phyloP scores from a whole-genome alignment of 2,888 invertebrate genomes.

The Caradrina kadenii region DNA sequence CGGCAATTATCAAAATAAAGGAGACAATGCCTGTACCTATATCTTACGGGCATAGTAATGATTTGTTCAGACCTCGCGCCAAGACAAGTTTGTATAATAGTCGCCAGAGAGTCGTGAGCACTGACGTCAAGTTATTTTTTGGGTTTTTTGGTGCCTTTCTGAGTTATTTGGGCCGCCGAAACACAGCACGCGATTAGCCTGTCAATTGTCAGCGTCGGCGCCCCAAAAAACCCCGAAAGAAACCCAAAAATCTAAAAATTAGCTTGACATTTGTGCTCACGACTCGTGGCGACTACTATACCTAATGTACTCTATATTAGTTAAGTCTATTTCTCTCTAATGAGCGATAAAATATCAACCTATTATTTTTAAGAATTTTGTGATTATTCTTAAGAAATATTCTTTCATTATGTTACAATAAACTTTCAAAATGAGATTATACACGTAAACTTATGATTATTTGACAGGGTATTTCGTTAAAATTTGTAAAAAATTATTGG shows the following conservation, averaged over 20 bases:
- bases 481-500: constrained; percentile 1
- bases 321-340: constrained; percentile 14
- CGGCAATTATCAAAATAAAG: background rate
- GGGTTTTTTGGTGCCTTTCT: too few relatives aligned
- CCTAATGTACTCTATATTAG: background rate
- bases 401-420: constrained; percentile 8
- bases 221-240: too few relatives aligned
- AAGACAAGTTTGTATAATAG: constrained; percentile 13
- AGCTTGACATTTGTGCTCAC: too few relatives aligned
- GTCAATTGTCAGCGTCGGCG: too few relatives aligned
- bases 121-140: too few relatives aligned
- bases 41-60: constrained; percentile 2
- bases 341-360: constrained; percentile 23
- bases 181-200: too few relatives aligned
- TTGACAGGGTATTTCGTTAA: background rate
- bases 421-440: constrained; percentile 24
- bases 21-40: background rate
- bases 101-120: too few relatives aligned
- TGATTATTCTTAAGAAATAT: constrained; percentile 27
- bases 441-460: background rate
- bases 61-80: background rate
- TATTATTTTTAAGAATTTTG: constrained; percentile 28
- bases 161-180: too few relatives aligned
- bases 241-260: too few relatives aligned
- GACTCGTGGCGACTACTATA: too few relatives aligned